A percentile compares a stretch with the other conserved stretches of the same genome.
Conservation (phyloP, 2,888 invertebrate genomes). For the Entomobrya multifasciata region DNA sequence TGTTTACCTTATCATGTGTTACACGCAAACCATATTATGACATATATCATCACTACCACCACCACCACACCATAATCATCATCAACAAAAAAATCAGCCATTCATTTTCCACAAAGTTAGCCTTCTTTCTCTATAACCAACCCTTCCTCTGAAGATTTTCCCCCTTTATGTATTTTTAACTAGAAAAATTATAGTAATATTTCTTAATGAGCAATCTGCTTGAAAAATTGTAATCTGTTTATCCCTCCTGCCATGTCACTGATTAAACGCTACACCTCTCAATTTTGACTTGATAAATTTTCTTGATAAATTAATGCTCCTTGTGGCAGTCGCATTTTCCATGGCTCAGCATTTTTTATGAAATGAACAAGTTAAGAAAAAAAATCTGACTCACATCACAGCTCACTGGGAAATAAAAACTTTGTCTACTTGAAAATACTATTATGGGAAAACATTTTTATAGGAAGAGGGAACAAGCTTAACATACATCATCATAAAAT, state of each 20-base stretch:
- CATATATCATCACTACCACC: neutral
- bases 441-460: conserved; percentile 23
- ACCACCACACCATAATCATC: too few species aligned
- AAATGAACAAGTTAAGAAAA: too few species aligned
- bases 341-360: too few species aligned
- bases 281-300: conserved; percentile 58
- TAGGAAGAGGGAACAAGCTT: too few species aligned
- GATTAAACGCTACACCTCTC: conserved; percentile 60
- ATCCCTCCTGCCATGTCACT: conserved; percentile 64
- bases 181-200: conserved; percentile 32
- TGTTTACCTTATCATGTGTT: neutral
- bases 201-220: conserved; percentile 22
- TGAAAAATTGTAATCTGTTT: neutral
- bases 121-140: too few species aligned
- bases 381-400: neutral
- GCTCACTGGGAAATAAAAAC: neutral
- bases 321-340: too few species aligned
- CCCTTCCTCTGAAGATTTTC: neutral
- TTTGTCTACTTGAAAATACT: neutral
- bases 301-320: conserved; percentile 43
- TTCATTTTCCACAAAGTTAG: too few species aligned
- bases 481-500: too few species aligned
- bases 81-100: neutral
- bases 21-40: conserved; percentile 1
- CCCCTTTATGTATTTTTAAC: conserved; percentile 35